Percentiles rank a stretch among this genome's conserved stretches.
phyloP scores from a whole-genome alignment of 2,888 invertebrate genomes.

The Cataglyphis livida region DNA sequence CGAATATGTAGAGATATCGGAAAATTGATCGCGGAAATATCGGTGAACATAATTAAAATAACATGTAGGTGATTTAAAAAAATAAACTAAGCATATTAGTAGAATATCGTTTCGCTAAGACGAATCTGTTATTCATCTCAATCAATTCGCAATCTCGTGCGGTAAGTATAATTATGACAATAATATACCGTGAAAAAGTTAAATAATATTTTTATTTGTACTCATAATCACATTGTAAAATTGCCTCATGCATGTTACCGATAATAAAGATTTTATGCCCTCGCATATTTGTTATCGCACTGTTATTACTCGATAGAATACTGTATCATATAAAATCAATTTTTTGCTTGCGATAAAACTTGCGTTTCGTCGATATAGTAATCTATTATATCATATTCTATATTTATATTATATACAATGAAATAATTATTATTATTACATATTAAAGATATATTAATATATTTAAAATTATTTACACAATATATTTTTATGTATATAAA shows the following conservation, averaged over 20 bases:
- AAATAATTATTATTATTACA: slow-evolving; percentile 5
- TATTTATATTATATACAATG: not conserved
- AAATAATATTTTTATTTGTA: slow-evolving; percentile 31
- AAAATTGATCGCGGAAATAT: not conserved
- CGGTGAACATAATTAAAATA: not conserved
- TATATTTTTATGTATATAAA: not conserved
- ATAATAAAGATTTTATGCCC: slow-evolving; percentile 11
- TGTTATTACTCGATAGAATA: not conserved
- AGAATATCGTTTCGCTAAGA: slow-evolving; percentile 5
- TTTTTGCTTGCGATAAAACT: not conserved
- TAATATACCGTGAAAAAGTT: slow-evolving; percentile 6
- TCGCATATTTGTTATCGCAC: not conserved
- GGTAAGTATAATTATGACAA: slow-evolving; percentile 4
- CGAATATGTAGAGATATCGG: not conserved
- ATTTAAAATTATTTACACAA: slow-evolving; percentile 14
- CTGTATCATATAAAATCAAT: slow-evolving; percentile 20
- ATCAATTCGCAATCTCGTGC: not conserved
- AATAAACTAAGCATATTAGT: slow-evolving; percentile 22
- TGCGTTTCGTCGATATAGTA: slow-evolving; percentile 7
- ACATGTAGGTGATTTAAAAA: not conserved
- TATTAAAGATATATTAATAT: slow-evolving; percentile 2
- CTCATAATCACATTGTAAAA: slow-evolving; percentile 27
- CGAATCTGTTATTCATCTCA: slow-evolving; percentile 8
- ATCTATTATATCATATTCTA: not conserved
- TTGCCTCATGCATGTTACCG: not conserved